Evolutionary conservation across 1,140 invertebrate genomes (phyloP).

Genomic region (Drosophila neocordata): DNA sequence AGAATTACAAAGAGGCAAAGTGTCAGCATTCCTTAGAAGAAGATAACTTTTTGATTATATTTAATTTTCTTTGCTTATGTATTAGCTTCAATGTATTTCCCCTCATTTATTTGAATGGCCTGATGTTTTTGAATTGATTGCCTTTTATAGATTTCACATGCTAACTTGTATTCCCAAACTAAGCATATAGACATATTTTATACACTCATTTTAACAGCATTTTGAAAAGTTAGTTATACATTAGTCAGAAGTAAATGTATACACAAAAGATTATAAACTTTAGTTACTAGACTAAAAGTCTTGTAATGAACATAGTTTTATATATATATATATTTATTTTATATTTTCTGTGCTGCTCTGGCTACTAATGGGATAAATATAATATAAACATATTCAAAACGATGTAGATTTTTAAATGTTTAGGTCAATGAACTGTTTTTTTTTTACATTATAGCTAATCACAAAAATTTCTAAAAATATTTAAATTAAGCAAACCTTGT

Average conservation of each 20-base stretch:
- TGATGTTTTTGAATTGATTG: constrained; percentile 44
- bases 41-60: constrained; percentile 3
- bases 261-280: too few species aligned
- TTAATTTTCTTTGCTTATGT: constrained; percentile 1
- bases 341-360: too few species aligned
- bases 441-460: neutral
- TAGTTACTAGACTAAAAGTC: too few species aligned
- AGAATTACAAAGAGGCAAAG: neutral
- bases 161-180: constrained; percentile 30
- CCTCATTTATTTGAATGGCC: constrained; percentile 27
- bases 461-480: neutral
- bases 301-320: too few species aligned
- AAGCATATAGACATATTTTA: neutral
- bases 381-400: too few species aligned
- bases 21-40: neutral
- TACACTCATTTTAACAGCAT: neutral
- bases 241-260: neutral
- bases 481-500: neutral
- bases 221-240: neutral
- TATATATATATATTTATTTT: too few species aligned
- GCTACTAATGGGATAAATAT: too few species aligned
- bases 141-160: constrained; percentile 31
- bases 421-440: neutral
- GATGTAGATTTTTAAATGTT: neutral
- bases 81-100: neutral